A percentile compares a stretch with the other conserved stretches of the same genome.
Conservation (phyloP, 2,888 invertebrate species). For the Ophonus ardosiacus region DNA sequence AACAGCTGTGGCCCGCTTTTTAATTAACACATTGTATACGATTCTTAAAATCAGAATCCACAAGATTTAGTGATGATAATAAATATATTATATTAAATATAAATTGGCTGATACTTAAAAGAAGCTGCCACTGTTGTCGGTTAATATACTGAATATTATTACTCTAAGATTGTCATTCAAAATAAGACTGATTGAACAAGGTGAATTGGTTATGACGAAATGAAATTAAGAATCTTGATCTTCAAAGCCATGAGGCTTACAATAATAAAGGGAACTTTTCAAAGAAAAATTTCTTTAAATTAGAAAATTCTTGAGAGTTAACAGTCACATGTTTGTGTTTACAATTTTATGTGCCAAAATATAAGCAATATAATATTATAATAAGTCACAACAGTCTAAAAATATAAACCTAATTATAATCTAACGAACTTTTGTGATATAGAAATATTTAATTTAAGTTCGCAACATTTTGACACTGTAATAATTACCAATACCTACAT, state of each 20-base stretch:
- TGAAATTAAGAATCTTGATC: neutral
- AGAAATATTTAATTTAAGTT: neutral
- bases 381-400: slow-evolving; percentile 25
- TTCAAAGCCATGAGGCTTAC: neutral
- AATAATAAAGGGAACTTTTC: neutral
- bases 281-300: slow-evolving; percentile 22
- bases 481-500: neutral
- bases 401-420: slow-evolving; percentile 5
- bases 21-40: too few relatives aligned
- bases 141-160: too few relatives aligned
- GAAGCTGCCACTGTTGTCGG: too few relatives aligned
- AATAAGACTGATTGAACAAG: too few relatives aligned
- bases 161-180: too few relatives aligned
- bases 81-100: too few relatives aligned
- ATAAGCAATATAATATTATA: slow-evolving; percentile 34
- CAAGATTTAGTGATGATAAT: too few relatives aligned
- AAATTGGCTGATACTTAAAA: too few relatives aligned
- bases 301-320: neutral
- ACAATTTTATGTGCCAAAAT: slow-evolving; percentile 17
- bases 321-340: slow-evolving; percentile 20
- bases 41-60: too few relatives aligned
- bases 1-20: too few relatives aligned
- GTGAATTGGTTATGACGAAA: neutral
- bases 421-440: neutral
- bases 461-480: neutral